phyloP scores from a whole-genome alignment of 1,140 invertebrate genomes.

The Papilio aristodemus region DNA sequence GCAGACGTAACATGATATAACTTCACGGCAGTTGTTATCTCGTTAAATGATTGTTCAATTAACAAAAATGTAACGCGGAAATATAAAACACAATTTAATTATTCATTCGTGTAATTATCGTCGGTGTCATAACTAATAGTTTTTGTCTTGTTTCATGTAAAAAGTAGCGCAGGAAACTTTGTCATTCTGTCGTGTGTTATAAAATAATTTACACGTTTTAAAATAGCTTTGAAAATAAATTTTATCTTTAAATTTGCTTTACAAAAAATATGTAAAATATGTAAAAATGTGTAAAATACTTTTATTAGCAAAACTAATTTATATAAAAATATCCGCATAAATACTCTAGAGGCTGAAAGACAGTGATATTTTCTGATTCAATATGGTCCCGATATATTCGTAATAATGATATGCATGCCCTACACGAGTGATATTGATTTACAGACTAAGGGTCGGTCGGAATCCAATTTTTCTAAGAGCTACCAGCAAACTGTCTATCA shows the following conservation, averaged over 20 bases:
- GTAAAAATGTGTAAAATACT: too few relatives aligned
- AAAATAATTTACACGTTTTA: conserved; percentile 17
- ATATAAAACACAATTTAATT: conserved; percentile 1
- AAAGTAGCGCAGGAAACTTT: conserved; percentile 6
- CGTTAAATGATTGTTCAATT: background rate
- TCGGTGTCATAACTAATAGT: background rate
- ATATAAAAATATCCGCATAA: background rate
- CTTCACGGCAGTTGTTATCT: too few relatives aligned
- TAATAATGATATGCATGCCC: background rate
- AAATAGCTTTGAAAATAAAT: conserved; percentile 5
- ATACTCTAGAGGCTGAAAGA: background rate
- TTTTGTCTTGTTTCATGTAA: conserved; percentile 10
- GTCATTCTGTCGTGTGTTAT: background rate
- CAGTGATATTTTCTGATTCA: background rate
- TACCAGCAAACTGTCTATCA: background rate
- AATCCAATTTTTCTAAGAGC: conserved; percentile 16
- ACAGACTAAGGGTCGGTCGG: background rate
- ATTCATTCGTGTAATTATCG: conserved; percentile 6
- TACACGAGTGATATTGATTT: background rate
- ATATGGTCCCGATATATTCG: background rate
- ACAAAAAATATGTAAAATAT: too few relatives aligned
- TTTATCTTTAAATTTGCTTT: too few relatives aligned
- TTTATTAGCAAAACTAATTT: too few relatives aligned
- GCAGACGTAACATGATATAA: too few relatives aligned
- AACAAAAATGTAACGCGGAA: background rate